Percentiles rank a stretch among this genome's conserved stretches.
phyloP scores from a whole-genome alignment of 2,888 invertebrate species.

The Fabriciana adippe region DNA sequence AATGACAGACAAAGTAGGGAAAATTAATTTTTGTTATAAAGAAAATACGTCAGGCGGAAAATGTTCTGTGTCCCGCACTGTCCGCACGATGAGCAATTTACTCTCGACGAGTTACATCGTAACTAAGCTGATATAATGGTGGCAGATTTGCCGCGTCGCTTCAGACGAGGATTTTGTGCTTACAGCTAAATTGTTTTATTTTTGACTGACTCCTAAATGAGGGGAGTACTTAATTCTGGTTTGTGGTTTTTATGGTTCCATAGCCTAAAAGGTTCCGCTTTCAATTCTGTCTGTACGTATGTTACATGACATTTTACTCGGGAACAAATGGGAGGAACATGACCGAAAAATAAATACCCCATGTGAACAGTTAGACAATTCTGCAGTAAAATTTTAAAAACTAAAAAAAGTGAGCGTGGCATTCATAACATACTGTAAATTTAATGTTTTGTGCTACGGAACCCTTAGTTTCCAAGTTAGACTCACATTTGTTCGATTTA shows the following conservation, averaged over 20 bases:
- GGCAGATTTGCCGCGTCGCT: slow-evolving; percentile 14
- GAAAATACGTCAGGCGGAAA: slow-evolving; percentile 17
- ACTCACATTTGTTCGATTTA: too few species aligned
- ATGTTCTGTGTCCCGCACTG: slow-evolving; percentile 5
- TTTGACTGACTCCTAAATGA: not conserved
- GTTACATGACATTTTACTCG: too few species aligned
- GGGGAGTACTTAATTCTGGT: too few species aligned
- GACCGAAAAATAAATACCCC: too few species aligned
- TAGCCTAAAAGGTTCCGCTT: not conserved
- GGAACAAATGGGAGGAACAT: too few species aligned
- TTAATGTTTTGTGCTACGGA: too few species aligned
- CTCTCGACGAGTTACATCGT: slow-evolving; percentile 19
- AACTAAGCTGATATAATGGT: slow-evolving; percentile 20
- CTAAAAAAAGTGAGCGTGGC: too few species aligned
- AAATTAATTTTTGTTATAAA: slow-evolving; percentile 10
- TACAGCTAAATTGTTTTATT: not conserved
- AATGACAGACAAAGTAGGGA: slow-evolving; percentile 10
- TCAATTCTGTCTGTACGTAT: not conserved
- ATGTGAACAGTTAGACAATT: too few species aligned
- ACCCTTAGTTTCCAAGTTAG: too few species aligned
- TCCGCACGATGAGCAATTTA: slow-evolving; percentile 23
- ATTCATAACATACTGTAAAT: too few species aligned
- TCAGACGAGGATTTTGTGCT: slow-evolving; percentile 1
- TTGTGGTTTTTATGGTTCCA: not conserved
- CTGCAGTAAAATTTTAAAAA: too few species aligned